These are phyloP conservation scores for Drosophila mercatorum DNA, from an alignment of 2,888 invertebrate genomes.

Conservation along the genomic window DNA sequence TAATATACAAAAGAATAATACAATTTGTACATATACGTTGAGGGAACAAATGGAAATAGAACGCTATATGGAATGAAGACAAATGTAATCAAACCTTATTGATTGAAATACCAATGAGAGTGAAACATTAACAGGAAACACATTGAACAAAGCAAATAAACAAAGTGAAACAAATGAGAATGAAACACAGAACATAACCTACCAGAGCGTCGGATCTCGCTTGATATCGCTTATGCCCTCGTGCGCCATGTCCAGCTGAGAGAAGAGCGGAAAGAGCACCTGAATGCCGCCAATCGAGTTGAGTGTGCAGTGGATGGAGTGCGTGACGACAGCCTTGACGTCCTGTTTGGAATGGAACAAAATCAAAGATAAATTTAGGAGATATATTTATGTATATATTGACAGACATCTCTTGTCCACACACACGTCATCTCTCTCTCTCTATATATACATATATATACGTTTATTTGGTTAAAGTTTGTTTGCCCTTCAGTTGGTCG, in stretches of 20 bases:
- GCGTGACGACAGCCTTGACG: constrained; percentile 99
- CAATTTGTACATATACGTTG: too few species aligned
- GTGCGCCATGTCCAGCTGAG: constrained; percentile 97
- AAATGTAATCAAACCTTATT: too few species aligned
- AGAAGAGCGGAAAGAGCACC: constrained; percentile 98
- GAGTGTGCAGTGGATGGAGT: constrained; percentile 99
- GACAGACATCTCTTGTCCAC: too few species aligned
- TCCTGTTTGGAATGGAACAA: constrained; percentile 87
- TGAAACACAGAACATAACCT: constrained; percentile 80
- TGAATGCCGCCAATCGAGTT: constrained; percentile 99
- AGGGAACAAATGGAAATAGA: too few species aligned
- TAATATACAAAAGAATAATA: too few species aligned
- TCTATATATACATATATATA: background rate
- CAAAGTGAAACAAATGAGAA: background rate
- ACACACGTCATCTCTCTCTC: too few species aligned
- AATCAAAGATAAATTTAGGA: background rate
- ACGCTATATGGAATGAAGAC: too few species aligned
- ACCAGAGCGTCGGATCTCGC: constrained; percentile 95
- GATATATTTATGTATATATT: too few species aligned
- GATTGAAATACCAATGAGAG: too few species aligned
- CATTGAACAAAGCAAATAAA: too few species aligned
- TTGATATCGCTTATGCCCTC: constrained; percentile 93
- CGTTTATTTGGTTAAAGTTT: too few species aligned
- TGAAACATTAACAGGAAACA: too few species aligned
- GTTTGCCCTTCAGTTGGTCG: background rate